phyloP scores from a whole-genome alignment of 1,140 invertebrate species.

The Dendrolimus punctatus region DNA sequence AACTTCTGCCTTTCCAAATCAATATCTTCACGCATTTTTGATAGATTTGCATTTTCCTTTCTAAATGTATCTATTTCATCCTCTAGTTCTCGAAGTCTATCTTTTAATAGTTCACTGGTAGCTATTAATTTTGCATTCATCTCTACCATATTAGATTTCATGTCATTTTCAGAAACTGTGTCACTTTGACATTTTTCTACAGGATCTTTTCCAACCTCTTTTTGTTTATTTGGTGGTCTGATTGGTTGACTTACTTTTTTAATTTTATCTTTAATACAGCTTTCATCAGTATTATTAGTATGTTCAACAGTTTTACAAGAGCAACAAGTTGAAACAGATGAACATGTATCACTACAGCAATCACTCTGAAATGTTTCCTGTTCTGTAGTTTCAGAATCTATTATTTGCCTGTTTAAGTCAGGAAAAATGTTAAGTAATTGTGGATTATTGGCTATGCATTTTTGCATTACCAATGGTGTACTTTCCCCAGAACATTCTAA shows the following conservation, averaged over 20 bases:
- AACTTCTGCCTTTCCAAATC: conserved; percentile 74
- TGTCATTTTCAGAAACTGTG: conserved; percentile 29
- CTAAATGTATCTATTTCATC: conserved; percentile 80
- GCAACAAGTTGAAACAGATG: conserved; percentile 43
- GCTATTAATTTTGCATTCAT: conserved; percentile 68
- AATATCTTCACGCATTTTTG: conserved; percentile 74
- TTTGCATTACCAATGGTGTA: conserved; percentile 53
- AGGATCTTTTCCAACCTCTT: conserved; percentile 33
- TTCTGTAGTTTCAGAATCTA: conserved; percentile 33
- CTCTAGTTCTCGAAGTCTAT: conserved; percentile 77
- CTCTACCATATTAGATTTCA: conserved; percentile 51
- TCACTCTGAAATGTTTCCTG: conserved; percentile 45
- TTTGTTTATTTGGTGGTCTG: conserved; percentile 18
- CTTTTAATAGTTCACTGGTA: conserved; percentile 76
- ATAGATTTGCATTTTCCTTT: conserved; percentile 75
- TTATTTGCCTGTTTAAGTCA: conserved; percentile 15
- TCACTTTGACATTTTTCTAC: conserved; percentile 40
- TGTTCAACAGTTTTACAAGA: conserved; percentile 45
- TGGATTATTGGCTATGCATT: conserved; percentile 50
- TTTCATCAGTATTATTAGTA: conserved; percentile 10
- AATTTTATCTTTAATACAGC: conserved; percentile 11
- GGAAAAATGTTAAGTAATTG: conserved; percentile 41
- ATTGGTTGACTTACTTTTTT: conserved; percentile 3
- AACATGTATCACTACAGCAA: conserved; percentile 45
- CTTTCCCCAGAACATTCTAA: conserved; percentile 60